These are phyloP conservation scores for Hypercompe scribonia DNA, from an alignment of 2,888 invertebrate species.

Conservation along the genomic window DNA sequence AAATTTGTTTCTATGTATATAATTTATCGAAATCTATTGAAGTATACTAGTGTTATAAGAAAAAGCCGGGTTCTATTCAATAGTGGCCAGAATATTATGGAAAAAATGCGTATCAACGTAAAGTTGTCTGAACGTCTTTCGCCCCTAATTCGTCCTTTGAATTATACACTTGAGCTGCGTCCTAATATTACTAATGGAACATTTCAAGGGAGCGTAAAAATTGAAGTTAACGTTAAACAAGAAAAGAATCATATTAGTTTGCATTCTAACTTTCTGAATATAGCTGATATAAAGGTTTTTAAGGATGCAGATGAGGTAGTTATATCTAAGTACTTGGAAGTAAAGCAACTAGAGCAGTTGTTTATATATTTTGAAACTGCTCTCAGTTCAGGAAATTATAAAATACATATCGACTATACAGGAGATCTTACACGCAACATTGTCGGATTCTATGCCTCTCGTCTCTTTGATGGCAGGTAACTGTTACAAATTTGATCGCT, in stretches of 20 bases:
- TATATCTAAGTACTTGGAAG: slow-evolving; percentile 65
- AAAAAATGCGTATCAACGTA: slow-evolving; percentile 56
- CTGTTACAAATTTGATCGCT: neutral
- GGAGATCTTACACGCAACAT: slow-evolving; percentile 89
- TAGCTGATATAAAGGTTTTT: slow-evolving; percentile 73
- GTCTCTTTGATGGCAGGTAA: slow-evolving; percentile 85
- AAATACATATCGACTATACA: slow-evolving; percentile 86
- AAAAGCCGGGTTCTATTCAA: slow-evolving; percentile 26
- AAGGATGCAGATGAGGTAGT: slow-evolving; percentile 60
- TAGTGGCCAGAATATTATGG: slow-evolving; percentile 38
- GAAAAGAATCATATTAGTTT: slow-evolving; percentile 80
- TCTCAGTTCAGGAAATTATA: slow-evolving; percentile 76
- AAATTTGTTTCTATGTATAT: slow-evolving; percentile 3
- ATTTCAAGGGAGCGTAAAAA: slow-evolving; percentile 73
- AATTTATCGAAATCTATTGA: slow-evolving; percentile 44
- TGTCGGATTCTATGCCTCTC: slow-evolving; percentile 91
- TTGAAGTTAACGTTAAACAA: slow-evolving; percentile 71
- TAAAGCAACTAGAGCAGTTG: slow-evolving; percentile 71
- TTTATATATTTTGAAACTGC: slow-evolving; percentile 65
- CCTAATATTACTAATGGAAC: slow-evolving; percentile 68
- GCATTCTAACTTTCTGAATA: slow-evolving; percentile 87
- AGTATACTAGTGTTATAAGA: slow-evolving; percentile 23
- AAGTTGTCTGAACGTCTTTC: slow-evolving; percentile 70
- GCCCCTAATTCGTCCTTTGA: slow-evolving; percentile 65
- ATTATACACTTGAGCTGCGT: slow-evolving; percentile 71